phyloP scores from a whole-genome alignment of 2,797 vertebrate genomes.

The Hapalemur alaotrensis region DNA sequence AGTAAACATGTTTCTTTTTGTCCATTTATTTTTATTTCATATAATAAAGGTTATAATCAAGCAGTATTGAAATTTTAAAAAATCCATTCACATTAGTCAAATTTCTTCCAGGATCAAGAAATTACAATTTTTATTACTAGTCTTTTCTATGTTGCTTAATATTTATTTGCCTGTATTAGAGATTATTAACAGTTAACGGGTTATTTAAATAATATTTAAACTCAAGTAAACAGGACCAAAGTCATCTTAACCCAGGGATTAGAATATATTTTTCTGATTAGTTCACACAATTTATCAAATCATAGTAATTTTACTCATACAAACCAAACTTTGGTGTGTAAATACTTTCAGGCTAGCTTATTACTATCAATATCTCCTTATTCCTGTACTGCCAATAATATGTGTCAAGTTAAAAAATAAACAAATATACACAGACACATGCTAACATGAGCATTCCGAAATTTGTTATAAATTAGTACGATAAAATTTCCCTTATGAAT shows the following conservation, averaged over 20 bases:
- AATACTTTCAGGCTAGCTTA: background rate
- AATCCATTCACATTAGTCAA: background rate
- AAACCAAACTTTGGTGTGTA: background rate
- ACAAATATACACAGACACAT: background rate
- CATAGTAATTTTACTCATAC: background rate
- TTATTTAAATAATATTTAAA: conserved; percentile 7
- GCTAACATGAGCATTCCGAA: background rate
- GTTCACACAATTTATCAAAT: background rate
- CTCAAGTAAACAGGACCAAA: background rate
- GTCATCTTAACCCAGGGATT: background rate
- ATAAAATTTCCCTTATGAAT: background rate
- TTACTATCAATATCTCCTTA: background rate
- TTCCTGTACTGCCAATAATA: background rate
- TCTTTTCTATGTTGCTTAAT: background rate
- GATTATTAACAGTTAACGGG: background rate
- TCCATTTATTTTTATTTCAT: background rate
- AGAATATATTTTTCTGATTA: background rate
- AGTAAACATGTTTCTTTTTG: background rate
- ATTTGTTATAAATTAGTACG: background rate
- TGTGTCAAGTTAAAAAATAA: background rate
- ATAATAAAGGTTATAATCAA: conserved; percentile 28
- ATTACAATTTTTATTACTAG: background rate
- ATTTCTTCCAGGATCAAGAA: conserved; percentile 34
- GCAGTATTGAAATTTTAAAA: background rate
- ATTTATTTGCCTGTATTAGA: background rate